phyloP scores from a whole-genome alignment of 2,888 invertebrate species.

The Mallateleia sp. region DNA sequence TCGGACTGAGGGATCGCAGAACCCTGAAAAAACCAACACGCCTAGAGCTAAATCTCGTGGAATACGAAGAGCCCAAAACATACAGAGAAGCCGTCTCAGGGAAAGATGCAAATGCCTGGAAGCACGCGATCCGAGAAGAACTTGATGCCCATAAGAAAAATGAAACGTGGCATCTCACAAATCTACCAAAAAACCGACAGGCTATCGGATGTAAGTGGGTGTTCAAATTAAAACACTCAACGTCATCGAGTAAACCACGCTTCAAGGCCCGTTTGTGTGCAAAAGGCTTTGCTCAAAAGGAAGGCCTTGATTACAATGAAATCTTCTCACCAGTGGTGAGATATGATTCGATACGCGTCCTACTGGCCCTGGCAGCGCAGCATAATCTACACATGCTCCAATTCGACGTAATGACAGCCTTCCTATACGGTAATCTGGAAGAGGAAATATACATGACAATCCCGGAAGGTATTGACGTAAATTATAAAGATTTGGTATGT shows the following conservation, averaged over 20 bases:
- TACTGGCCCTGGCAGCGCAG: neutral
- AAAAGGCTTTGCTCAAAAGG: neutral
- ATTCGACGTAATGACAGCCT: conserved; percentile 71
- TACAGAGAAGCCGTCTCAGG: neutral
- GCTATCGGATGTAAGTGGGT: conserved; percentile 37
- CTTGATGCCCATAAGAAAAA: conserved; percentile 21
- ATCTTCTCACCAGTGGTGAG: too few species aligned
- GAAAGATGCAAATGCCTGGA: neutral
- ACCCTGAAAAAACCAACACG: too few species aligned
- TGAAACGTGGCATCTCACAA: conserved; percentile 3
- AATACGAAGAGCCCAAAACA: neutral
- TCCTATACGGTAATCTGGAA: conserved; percentile 52
- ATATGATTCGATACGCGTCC: neutral
- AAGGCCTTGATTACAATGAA: neutral
- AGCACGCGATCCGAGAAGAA: conserved; percentile 7
- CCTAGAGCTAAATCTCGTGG: too few species aligned
- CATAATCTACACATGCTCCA: conserved; percentile 1
- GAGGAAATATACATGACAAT: conserved; percentile 72
- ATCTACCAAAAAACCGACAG: neutral
- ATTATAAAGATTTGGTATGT: conserved; percentile 79
- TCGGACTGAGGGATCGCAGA: too few species aligned
- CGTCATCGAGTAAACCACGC: neutral
- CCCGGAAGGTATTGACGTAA: conserved; percentile 58
- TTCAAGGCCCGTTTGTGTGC: conserved; percentile 28
- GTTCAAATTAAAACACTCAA: neutral